Evolutionary conservation across 2,113 vertebrate species (phyloP).

Genomic region (Stegastes partitus): DNA sequence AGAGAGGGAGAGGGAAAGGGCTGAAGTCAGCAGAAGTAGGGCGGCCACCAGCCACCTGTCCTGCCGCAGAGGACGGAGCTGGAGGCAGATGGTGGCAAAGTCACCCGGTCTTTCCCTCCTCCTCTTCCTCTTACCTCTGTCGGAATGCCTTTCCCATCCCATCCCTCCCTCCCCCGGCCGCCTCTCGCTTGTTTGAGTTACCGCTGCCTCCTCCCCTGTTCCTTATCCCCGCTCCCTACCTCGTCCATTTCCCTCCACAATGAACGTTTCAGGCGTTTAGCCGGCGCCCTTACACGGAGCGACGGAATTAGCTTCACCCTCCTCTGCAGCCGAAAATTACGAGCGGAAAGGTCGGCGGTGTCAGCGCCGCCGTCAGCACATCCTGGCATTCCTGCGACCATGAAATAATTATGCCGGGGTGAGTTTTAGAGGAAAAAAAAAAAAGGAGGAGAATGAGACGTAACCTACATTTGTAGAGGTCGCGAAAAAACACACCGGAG

Average conservation of each 20-base stretch:
- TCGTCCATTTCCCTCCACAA: slow-evolving; percentile 36
- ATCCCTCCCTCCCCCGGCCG: neutral
- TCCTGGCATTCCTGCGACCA: slow-evolving; percentile 21
- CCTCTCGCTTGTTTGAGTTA: neutral
- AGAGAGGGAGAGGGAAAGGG: slow-evolving; percentile 63
- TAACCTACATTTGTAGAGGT: slow-evolving; percentile 23
- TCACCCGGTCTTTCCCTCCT: slow-evolving; percentile 54
- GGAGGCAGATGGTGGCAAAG: slow-evolving; percentile 85
- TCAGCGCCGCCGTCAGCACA: slow-evolving; percentile 20
- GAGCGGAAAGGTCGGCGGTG: slow-evolving; percentile 38
- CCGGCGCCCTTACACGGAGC: slow-evolving; percentile 14
- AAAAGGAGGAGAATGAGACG: neutral
- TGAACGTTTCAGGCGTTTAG: slow-evolving; percentile 51
- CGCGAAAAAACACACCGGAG: neutral
- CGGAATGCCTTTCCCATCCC: slow-evolving; percentile 26
- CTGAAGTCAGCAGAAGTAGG: slow-evolving; percentile 84
- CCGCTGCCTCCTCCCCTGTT: neutral
- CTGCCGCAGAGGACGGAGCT: slow-evolving; percentile 72
- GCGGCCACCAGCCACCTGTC: slow-evolving; percentile 77
- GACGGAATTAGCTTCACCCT: slow-evolving; percentile 39
- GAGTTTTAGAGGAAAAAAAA: slow-evolving; percentile 7
- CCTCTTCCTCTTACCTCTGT: slow-evolving; percentile 18
- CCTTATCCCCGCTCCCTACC: neutral
- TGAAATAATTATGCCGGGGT: slow-evolving; percentile 29
- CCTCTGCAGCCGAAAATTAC: slow-evolving; percentile 28